Evolutionary conservation across 53 echinoderm and acorn worm genomes (phyloP).

Genomic region (Henricia sp.): DNA sequence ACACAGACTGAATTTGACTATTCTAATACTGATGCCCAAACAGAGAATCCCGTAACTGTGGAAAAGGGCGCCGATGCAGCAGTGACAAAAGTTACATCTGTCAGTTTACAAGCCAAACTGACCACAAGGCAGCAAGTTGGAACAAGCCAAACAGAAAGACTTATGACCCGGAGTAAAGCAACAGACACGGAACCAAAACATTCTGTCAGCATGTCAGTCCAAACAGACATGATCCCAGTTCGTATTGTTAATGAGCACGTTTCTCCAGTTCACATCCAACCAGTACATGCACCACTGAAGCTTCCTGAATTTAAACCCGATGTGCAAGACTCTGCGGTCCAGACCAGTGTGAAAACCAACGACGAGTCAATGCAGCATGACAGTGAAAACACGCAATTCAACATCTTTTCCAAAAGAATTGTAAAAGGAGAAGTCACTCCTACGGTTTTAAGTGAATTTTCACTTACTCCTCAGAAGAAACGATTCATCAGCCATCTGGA

Average conservation of each 20-base stretch:
- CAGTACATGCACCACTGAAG: slow-evolving; percentile 12
- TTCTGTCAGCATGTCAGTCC: slow-evolving; percentile 23
- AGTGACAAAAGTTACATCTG: neutral
- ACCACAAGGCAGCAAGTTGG: neutral
- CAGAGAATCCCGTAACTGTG: neutral
- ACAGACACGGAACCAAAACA: slow-evolving; percentile 14
- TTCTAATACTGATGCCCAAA: slow-evolving; percentile 13
- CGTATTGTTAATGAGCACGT: slow-evolving; percentile 30
- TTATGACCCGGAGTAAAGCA: slow-evolving; percentile 6
- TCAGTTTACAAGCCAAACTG: slow-evolving; percentile 7
- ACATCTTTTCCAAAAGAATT: slow-evolving; percentile 42
- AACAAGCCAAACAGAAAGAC: slow-evolving; percentile 37
- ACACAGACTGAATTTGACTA: slow-evolving; percentile 22
- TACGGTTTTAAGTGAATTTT: slow-evolving; percentile 26
- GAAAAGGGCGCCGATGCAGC: slow-evolving; percentile 34
- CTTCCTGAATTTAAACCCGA: slow-evolving; percentile 22
- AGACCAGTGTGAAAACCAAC: slow-evolving; percentile 19
- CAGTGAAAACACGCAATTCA: slow-evolving; percentile 31
- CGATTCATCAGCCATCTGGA: slow-evolving; percentile 56
- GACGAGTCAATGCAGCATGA: slow-evolving; percentile 48
- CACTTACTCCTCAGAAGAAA: slow-evolving; percentile 22
- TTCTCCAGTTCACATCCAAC: slow-evolving; percentile 14
- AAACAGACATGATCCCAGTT: slow-evolving; percentile 41
- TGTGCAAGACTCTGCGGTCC: neutral
- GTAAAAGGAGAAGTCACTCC: slow-evolving; percentile 44